phyloP scores from a whole-genome alignment of 2,888 invertebrate species.

The Euzetes globulus region DNA sequence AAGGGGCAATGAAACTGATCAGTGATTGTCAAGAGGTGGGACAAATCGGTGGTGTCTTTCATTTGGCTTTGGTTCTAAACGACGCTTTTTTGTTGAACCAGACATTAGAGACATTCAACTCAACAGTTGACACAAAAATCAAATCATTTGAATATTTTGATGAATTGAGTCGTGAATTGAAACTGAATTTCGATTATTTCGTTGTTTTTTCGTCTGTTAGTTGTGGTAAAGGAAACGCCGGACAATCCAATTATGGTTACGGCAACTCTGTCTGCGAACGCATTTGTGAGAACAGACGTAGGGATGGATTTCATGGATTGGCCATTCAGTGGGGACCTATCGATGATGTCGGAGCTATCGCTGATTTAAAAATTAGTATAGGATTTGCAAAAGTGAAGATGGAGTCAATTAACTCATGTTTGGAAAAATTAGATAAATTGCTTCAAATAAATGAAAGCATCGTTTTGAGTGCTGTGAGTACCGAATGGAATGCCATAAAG shows the following conservation, averaged over 20 bases:
- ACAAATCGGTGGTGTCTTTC: slow-evolving; percentile 78
- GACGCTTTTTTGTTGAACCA: slow-evolving; percentile 83
- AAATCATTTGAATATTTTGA: slow-evolving; percentile 75
- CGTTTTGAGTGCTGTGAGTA: too few relatives aligned
- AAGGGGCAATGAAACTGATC: slow-evolving; percentile 63
- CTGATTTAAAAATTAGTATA: slow-evolving; percentile 47
- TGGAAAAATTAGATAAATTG: slow-evolving; percentile 76
- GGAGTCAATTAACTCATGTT: slow-evolving; percentile 83
- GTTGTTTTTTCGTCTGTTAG: slow-evolving; percentile 93
- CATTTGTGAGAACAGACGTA: slow-evolving; percentile 74
- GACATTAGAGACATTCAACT: slow-evolving; percentile 66
- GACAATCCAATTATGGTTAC: slow-evolving; percentile 90
- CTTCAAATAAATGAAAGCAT: slow-evolving; percentile 51
- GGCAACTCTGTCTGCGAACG: slow-evolving; percentile 98
- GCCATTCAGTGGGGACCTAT: slow-evolving; percentile 99
- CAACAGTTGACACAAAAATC: slow-evolving; percentile 76
- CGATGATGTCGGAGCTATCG: slow-evolving; percentile 87
- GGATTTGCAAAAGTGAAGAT: slow-evolving; percentile 83
- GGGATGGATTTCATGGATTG: slow-evolving; percentile 70
- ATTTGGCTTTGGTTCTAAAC: slow-evolving; percentile 71
- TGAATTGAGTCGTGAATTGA: slow-evolving; percentile 63
- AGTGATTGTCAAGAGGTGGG: slow-evolving; percentile 55
- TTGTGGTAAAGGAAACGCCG: slow-evolving; percentile 90
- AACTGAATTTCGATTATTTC: slow-evolving; percentile 76
- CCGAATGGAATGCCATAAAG: too few relatives aligned